Conservation (phyloP, 92 coral and sea anemone genomes). For the Paragorgia papillata region DNA sequence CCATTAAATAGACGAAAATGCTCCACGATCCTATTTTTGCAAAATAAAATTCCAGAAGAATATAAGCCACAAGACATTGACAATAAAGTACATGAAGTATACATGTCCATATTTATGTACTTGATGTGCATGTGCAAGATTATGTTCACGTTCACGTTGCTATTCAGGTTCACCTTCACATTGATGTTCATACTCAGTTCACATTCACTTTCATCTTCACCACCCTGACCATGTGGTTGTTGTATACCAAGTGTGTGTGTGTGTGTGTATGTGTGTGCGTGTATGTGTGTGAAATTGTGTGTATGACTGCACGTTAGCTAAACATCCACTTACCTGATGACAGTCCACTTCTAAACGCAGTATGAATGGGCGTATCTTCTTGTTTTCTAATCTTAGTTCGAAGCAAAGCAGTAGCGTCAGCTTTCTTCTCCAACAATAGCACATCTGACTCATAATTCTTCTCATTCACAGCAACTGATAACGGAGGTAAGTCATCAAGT, state of each 20-base stretch:
- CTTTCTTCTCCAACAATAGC: slow-evolving; percentile 65
- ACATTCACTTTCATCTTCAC: no score
- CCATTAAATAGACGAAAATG: slow-evolving; percentile 16
- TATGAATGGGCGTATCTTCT: slow-evolving; percentile 67
- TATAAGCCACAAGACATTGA: neutral
- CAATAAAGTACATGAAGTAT: neutral
- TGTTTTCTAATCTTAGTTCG: slow-evolving; percentile 30
- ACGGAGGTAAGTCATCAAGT: slow-evolving; percentile 60
- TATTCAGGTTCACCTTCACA: no score
- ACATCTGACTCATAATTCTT: slow-evolving; percentile 54
- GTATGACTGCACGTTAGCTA: neutral
- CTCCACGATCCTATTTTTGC: slow-evolving; percentile 12
- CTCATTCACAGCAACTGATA: slow-evolving; percentile 52
- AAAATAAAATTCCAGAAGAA: neutral
- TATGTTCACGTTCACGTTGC: no score
- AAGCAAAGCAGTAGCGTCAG: slow-evolving; percentile 60
- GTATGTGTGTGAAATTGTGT: neutral
- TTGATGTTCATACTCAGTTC: no score
- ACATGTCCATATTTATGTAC: no score
- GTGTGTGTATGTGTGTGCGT: neutral
- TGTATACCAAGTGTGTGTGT: neutral
- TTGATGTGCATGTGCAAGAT: no score
- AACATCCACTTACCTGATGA: slow-evolving; percentile 50
- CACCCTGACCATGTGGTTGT: neutral
- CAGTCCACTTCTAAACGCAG: slow-evolving; percentile 65